Base-by-base conservation (phyloP, 1,140 invertebrate species). In the Eupeodes corollae region DNA sequence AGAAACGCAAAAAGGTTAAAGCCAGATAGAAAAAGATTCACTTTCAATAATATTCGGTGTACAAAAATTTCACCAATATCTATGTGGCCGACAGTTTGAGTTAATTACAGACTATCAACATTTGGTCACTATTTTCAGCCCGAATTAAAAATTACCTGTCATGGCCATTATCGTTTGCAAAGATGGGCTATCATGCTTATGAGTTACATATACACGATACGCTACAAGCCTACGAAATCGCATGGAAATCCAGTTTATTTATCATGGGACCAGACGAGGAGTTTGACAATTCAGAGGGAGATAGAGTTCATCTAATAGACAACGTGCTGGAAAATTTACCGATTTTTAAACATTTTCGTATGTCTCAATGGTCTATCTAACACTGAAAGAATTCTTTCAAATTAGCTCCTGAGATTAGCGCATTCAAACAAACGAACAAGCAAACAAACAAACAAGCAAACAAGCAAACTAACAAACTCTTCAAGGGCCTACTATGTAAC, bases 81-180 rank as follows among this genome's bases (percentile, higher is more conserved):
- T 73, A 6, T 72, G 57, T 50, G 71, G 69, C 6, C 41, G 60
- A n/a, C 41, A 67, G 12, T 73, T 75, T 49, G 68, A 48, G 2
- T 46, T 75, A 2, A 45, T 57, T n/a, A 76, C 67, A 8, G 73
- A 76, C 48, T 70, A 75, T 49, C 64, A 69, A 40, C 69, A 71
- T 2, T 51, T 74, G 31, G 32, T 61, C 12, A 35, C 47, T 15
- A 56, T 70, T 42, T 64, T 70, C 33, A n/a, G n/a, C 15, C 33
- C 40, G 26, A 34, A 58, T 54, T 56, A 54, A 38, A 47, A 49
- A 10, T 47, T 56, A 50, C 51, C 54, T 13, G 41, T 38, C 18
- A 46, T 50, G 40, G 46, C 55, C 13, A 48, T 48, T 42, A 46
- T 40, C 40, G 56, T 16, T 46, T 61, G 13, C 67, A 72, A 39